These are phyloP conservation scores for Percina caprodes DNA, from an alignment of 2,113 vertebrate genomes.

Conservation along the genomic window DNA sequence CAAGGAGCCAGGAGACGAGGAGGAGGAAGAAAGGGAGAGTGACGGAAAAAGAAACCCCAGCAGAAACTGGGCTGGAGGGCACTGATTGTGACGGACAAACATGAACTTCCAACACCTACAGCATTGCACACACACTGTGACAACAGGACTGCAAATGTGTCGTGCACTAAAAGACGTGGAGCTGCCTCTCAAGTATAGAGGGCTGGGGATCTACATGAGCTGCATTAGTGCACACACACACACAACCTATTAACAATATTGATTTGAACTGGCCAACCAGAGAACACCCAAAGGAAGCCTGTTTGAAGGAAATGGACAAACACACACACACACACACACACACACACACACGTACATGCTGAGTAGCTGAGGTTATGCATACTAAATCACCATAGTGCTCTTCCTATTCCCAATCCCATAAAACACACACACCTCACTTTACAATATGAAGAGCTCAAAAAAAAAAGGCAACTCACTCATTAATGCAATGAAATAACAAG, in stretches of 20 bases:
- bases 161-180: constrained; percentile 33
- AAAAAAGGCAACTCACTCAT: constrained; percentile 41
- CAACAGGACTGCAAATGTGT: constrained; percentile 20
- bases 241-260: constrained; percentile 67
- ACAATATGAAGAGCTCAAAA: constrained; percentile 39
- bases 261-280: constrained; percentile 59
- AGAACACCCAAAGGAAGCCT: constrained; percentile 61
- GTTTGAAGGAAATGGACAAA: constrained; percentile 59
- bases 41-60: constrained; percentile 49
- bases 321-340: constrained; percentile 29
- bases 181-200: constrained; percentile 48
- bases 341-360: constrained; percentile 13
- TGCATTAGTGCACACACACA: constrained; percentile 40
- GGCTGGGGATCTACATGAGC: constrained; percentile 54
- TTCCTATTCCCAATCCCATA: constrained; percentile 43
- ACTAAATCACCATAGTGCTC: constrained; percentile 45
- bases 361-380: constrained; percentile 64
- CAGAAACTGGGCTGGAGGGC: constrained; percentile 33
- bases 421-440: constrained; percentile 55
- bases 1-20: constrained; percentile 17
- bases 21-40: constrained; percentile 20
- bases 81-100: constrained; percentile 53
- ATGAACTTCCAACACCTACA: constrained; percentile 46
- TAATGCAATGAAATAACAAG: constrained; percentile 59
- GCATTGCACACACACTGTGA: constrained; percentile 14